Evolutionary conservation across 2,888 invertebrate genomes (phyloP).

Genomic region (Lepas anatifera): DNA sequence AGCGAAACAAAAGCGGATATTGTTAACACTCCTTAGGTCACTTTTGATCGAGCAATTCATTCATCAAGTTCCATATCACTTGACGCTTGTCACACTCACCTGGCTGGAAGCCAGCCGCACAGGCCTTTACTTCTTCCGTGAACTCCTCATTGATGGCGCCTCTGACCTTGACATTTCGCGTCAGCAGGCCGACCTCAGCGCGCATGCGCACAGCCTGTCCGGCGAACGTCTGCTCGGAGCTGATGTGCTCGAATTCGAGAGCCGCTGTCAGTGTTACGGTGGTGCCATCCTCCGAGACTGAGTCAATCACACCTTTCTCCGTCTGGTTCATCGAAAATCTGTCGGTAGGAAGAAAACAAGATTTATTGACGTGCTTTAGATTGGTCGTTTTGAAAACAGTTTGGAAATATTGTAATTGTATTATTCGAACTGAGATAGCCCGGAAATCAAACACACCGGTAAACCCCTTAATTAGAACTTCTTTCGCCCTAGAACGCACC

Average conservation of each 20-base stretch:
- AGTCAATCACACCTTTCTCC: constrained; percentile 18
- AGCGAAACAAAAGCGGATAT: too few relatives aligned
- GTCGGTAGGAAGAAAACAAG: not conserved
- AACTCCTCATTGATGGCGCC: constrained; percentile 23
- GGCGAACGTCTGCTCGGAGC: constrained; percentile 20
- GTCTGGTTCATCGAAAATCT: constrained; percentile 19
- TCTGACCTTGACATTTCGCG: constrained; percentile 24
- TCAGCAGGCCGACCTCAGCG: constrained; percentile 25
- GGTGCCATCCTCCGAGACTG: constrained; percentile 18
- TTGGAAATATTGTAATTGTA: too few relatives aligned
- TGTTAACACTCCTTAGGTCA: too few relatives aligned
- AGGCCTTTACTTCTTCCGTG: constrained; percentile 16
- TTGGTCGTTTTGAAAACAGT: too few relatives aligned
- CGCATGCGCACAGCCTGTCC: constrained; percentile 23
- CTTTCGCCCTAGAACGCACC: too few relatives aligned
- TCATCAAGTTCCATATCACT: too few relatives aligned
- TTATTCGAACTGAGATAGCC: too few relatives aligned
- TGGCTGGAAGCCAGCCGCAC: constrained; percentile 17
- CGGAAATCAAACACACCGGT: too few relatives aligned
- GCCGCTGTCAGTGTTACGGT: constrained; percentile 18
- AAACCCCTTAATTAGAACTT: too few relatives aligned
- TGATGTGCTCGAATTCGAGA: constrained; percentile 19
- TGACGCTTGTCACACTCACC: too few relatives aligned
- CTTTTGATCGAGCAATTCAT: too few relatives aligned
- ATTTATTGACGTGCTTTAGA: too few relatives aligned